These are phyloP conservation scores for Haliclystus octoradiatus DNA, from an alignment of 30 jellyfish, hydroid and myxozoan species.

Conservation along the genomic window DNA sequence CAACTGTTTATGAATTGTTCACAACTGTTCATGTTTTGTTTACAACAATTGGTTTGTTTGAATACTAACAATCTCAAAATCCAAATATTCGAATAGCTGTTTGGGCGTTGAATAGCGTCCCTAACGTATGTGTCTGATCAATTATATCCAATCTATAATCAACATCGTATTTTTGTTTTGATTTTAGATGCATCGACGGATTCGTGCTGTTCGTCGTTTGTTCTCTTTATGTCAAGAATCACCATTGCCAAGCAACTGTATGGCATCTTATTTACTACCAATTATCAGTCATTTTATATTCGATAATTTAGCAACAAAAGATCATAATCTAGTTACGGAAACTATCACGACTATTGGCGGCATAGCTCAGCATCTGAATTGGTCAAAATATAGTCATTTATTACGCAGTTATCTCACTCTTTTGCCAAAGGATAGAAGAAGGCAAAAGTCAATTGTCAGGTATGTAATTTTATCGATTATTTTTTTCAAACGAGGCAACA, in stretches of 20 bases:
- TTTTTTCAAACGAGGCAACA: too few species aligned
- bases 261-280: conserved; percentile 57
- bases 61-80: too few species aligned
- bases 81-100: too few species aligned
- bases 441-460: conserved; percentile 64
- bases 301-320: conserved; percentile 53
- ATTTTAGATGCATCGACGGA: conserved; percentile 73
- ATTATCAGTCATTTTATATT: conserved; percentile 61
- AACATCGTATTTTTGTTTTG: not conserved
- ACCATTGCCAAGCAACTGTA: conserved; percentile 28
- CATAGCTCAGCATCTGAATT: conserved; percentile 38
- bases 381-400: conserved; percentile 77
- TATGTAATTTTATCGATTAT: too few species aligned
- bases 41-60: too few species aligned
- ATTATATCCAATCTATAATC: not conserved
- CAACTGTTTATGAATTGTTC: too few species aligned
- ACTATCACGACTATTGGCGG: conserved; percentile 58
- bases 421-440: conserved; percentile 41
- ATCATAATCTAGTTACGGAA: conserved; percentile 77
- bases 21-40: too few species aligned
- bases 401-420: conserved; percentile 47
- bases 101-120: too few species aligned
- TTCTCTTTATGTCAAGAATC: conserved; percentile 35
- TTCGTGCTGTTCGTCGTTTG: conserved; percentile 65
- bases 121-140: too few species aligned